Conservation (phyloP, 2,888 invertebrate genomes). For the Andrena camellia region DNA sequence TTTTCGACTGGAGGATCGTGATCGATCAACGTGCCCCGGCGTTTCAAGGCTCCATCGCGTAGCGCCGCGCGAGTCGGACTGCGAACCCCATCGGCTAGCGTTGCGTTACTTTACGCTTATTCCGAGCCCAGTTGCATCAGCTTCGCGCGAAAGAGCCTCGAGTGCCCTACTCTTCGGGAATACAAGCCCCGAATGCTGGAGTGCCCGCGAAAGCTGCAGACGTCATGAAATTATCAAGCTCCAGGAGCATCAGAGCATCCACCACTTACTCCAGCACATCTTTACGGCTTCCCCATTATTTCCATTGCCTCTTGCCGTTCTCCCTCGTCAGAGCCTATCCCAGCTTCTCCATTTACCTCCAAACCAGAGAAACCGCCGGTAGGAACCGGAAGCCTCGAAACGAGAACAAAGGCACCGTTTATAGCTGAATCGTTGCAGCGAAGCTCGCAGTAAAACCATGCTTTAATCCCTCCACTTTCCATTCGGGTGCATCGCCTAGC, state of each 20-base stretch:
- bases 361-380: constrained; percentile 26
- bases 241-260: not conserved
- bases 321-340: constrained; percentile 9
- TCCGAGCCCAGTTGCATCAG: not conserved
- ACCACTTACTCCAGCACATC: not conserved
- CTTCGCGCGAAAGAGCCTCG: not conserved
- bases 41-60: constrained; percentile 11
- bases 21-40: constrained; percentile 11
- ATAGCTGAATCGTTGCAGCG: constrained; percentile 15
- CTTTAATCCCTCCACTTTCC: constrained; percentile 39
- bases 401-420: constrained; percentile 26
- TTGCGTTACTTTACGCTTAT: not conserved
- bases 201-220: too few species aligned
- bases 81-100: not conserved
- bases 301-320: constrained; percentile 30
- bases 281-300: constrained; percentile 36
- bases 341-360: constrained; percentile 8
- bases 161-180: not conserved
- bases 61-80: not conserved
- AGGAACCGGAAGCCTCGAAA: constrained; percentile 9
- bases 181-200: too few species aligned
- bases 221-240: too few species aligned
- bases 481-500: not conserved
- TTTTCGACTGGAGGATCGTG: not conserved
- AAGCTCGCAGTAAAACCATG: constrained; percentile 10